phyloP scores from a whole-genome alignment of 1,140 invertebrate genomes.

The Hylaeus volcanicus region DNA sequence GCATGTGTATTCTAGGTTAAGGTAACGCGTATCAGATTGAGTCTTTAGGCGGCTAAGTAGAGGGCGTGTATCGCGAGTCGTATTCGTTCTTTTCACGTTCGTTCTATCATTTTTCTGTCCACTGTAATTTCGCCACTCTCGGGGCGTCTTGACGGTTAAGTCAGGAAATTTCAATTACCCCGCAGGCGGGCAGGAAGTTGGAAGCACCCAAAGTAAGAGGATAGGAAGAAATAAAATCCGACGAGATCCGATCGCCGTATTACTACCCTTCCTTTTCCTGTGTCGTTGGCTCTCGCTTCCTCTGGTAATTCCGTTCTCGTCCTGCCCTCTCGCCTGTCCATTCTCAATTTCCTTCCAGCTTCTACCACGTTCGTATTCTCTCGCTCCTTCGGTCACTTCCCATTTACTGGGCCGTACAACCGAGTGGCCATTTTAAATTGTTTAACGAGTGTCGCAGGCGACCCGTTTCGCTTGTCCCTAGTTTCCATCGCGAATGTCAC shows the following conservation, averaged over 20 bases:
- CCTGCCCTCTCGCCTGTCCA: not conserved
- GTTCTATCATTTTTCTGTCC: not conserved
- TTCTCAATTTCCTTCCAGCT: conserved; percentile 6
- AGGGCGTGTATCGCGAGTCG: not conserved
- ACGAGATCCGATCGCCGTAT: conserved; percentile 26
- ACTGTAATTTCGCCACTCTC: not conserved
- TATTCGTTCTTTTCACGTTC: not conserved
- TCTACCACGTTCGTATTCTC: not conserved
- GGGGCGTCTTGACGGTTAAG: not conserved
- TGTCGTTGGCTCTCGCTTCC: conserved; percentile 12
- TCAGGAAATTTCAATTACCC: conserved; percentile 39
- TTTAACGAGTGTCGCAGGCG: conserved; percentile 23
- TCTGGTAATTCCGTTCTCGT: too few species aligned
- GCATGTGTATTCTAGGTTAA: too few species aligned
- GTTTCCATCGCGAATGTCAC: conserved; percentile 2
- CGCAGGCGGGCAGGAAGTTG: conserved; percentile 23
- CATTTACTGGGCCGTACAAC: not conserved
- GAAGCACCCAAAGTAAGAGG: conserved; percentile 24
- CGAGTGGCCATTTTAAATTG: conserved; percentile 23
- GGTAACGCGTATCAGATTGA: too few species aligned
- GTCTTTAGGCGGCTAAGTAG: not conserved
- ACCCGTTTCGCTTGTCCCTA: conserved; percentile 17
- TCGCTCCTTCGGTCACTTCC: not conserved
- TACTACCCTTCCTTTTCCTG: conserved; percentile 21
- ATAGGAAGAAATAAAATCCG: conserved; percentile 43